Conservation (phyloP, 2,888 invertebrate genomes). For the Linnaemya vulpina region DNA sequence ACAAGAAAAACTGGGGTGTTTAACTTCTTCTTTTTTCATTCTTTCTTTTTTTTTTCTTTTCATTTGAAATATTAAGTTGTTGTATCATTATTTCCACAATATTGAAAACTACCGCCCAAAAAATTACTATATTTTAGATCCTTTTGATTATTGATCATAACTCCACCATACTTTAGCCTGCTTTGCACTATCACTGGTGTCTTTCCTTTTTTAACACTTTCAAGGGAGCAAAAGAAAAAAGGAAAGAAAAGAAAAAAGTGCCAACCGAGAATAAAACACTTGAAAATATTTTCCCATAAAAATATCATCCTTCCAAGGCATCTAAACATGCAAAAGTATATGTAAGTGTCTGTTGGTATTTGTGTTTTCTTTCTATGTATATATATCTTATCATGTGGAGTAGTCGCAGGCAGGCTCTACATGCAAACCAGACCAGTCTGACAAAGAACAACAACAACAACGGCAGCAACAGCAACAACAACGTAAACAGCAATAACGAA, state of each 20-base stretch:
- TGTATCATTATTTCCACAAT: slow-evolving; percentile 49
- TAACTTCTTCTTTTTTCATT: slow-evolving; percentile 7
- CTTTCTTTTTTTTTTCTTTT: neutral
- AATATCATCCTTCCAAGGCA: slow-evolving; percentile 54
- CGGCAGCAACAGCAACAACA: slow-evolving; percentile 1
- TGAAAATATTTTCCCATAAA: slow-evolving; percentile 65
- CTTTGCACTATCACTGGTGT: neutral
- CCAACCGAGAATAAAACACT: slow-evolving; percentile 15
- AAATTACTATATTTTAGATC: slow-evolving; percentile 61
- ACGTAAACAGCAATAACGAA: slow-evolving; percentile 6
- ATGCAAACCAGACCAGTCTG: slow-evolving; percentile 63
- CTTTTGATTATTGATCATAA: slow-evolving; percentile 56
- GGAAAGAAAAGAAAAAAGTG: neutral
- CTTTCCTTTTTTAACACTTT: slow-evolving; percentile 46
- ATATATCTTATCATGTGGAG: slow-evolving; percentile 52
- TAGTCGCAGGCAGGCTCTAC: slow-evolving; percentile 53
- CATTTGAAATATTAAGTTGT: slow-evolving; percentile 62
- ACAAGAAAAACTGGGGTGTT: slow-evolving; percentile 49
- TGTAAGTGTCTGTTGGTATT: neutral
- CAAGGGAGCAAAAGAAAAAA: neutral
- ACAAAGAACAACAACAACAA: slow-evolving; percentile 34
- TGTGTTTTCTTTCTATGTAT: neutral
- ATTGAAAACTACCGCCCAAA: slow-evolving; percentile 59
- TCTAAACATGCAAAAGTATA: neutral
- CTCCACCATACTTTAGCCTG: neutral